Evolutionary conservation across 2,888 invertebrate species (phyloP), one percentile per base, ranked within the genome.

Genomic region (Branchellion lobata): DNA sequence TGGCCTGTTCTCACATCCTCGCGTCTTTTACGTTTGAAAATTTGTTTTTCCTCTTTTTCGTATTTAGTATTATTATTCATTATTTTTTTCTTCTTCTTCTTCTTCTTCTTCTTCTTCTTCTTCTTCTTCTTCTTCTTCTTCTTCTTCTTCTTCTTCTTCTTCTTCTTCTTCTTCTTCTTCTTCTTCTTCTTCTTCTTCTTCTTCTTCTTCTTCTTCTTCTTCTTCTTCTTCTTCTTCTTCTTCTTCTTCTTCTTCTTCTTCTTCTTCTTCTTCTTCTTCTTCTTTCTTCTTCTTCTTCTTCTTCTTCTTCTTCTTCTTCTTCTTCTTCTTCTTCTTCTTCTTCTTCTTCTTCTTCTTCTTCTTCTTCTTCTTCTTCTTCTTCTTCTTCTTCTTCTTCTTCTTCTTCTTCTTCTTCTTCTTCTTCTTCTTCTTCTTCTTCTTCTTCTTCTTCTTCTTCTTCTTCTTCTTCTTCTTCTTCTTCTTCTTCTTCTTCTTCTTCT

Each of bases 361-460:
- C 68, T 21, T 68, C 68, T 14, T 68, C 68, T 24, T 68, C 68
- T 21, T 68, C 68, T 68, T 14, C 68, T 21, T 24, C 68, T 21
- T 68, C 68, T 21, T 68, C 68, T 24, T 68, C 24, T 21, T 68
- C 24, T 21, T 24, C 24, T 24, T 68, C 68, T 24, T 68, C 68
- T 21, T 68, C 68, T 68, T 68, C 29, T 21, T 24, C 29, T 14
- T 68, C 29, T 68, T 27, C 29, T 68, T 27, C 29, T 21, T 68
- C 68, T 14, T 68, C 68, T 21, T 24, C 78, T 78, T 21, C 77
- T 77, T 14, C 71, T 77, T 68, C 77, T 77, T 68, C 69, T 77
- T n/a, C 77, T 77, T n/a, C 77, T 77, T 68, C 77, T 77, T n/a
- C 61, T 77, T n/a, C 61, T 77, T n/a, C 77, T 77, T n/a, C 61